A percentile compares a stretch with the other conserved stretches of the same genome.
Conservation (phyloP, 2,113 vertebrate genomes). For the Xyliphius kryptos region DNA sequence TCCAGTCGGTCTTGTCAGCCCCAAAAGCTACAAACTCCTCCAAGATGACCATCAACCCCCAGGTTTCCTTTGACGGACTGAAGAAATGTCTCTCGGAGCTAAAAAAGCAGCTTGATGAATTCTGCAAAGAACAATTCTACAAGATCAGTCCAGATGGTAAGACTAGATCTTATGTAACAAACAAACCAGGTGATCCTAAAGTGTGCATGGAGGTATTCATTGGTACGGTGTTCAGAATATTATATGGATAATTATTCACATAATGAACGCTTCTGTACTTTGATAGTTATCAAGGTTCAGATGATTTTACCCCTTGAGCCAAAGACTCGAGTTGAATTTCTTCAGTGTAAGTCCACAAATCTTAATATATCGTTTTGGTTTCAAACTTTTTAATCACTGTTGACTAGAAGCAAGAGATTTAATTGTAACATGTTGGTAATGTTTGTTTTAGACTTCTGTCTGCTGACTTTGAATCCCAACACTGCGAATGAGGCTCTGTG, state of each 20-base stretch:
- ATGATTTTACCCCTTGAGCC: conserved; percentile 28
- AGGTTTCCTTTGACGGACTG: conserved; percentile 24
- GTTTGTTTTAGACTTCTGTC: conserved; percentile 27
- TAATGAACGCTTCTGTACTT: neutral
- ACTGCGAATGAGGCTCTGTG: conserved; percentile 43
- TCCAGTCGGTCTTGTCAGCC: conserved; percentile 1
- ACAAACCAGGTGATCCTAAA: too few species aligned
- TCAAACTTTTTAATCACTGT: neutral
- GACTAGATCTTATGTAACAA: neutral
- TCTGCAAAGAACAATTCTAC: conserved; percentile 17
- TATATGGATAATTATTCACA: neutral
- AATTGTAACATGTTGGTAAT: neutral
- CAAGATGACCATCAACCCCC: conserved; percentile 10
- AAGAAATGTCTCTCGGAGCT: conserved; percentile 30
- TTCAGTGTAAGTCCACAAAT: conserved; percentile 30
- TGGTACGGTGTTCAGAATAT: neutral
- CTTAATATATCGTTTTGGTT: neutral
- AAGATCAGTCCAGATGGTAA: conserved; percentile 25
- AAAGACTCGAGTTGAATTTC: conserved; percentile 34
- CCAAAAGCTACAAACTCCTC: neutral
- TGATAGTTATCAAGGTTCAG: conserved; percentile 24
- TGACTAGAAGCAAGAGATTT: neutral
- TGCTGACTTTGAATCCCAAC: conserved; percentile 43
- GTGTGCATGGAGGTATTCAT: too few species aligned
- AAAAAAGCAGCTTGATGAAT: conserved; percentile 18